These are phyloP conservation scores for Dromococcyx pavoninus DNA, from an alignment of 2,797 vertebrate genomes.

Conservation along the genomic window DNA sequence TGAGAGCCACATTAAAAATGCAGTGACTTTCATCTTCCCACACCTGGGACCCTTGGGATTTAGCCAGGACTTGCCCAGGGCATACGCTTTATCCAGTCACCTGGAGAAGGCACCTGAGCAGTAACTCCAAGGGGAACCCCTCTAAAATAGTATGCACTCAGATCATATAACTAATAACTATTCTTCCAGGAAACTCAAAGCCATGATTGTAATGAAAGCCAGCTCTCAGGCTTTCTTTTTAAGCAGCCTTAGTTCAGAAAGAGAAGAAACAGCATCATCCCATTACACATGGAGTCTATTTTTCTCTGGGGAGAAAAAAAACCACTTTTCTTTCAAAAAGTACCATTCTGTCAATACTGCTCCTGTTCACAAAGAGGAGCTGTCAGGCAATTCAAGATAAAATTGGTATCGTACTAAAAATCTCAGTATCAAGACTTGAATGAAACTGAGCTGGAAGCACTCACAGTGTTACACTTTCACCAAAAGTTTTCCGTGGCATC, in stretches of 20 bases:
- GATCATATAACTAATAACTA: background rate
- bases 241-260: constrained; percentile 25
- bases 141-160: background rate
- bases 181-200: constrained; percentile 33
- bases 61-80: background rate
- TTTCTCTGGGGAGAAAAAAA: background rate
- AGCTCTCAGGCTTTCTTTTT: constrained; percentile 7
- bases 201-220: constrained; percentile 13
- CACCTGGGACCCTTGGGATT: accelerated
- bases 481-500: constrained; percentile 5
- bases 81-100: background rate
- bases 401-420: background rate
- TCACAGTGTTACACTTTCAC: background rate
- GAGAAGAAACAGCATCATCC: background rate
- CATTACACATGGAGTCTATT: background rate
- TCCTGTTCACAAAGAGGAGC: constrained; percentile 42
- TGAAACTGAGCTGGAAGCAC: background rate
- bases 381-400: constrained; percentile 36
- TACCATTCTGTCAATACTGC: constrained; percentile 32
- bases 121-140: background rate
- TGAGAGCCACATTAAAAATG: background rate
- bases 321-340: background rate
- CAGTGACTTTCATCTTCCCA: background rate
- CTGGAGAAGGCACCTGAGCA: background rate
- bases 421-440: background rate